Evolutionary conservation across 2,113 vertebrate species (phyloP).

Genomic region (Zingel zingel): DNA sequence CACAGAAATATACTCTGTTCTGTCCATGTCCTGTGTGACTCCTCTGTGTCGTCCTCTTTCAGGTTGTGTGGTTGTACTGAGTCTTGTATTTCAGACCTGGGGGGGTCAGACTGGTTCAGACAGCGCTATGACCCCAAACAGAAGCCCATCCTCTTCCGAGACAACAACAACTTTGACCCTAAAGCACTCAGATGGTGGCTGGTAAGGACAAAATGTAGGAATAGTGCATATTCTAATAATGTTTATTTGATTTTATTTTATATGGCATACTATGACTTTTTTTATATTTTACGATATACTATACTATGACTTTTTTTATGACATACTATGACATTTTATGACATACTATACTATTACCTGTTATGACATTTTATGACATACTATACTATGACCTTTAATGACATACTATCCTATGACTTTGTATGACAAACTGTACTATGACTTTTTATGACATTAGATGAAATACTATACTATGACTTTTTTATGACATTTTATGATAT

Average conservation of each 20-base stretch:
- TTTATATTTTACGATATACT: no score
- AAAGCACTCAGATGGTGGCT: slow-evolving; percentile 85
- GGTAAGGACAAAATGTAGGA: slow-evolving; percentile 80
- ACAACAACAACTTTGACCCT: slow-evolving; percentile 62
- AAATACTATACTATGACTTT: no score
- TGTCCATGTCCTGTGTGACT: slow-evolving; percentile 8
- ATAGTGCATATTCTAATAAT: background rate
- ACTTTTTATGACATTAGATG: background rate
- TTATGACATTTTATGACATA: background rate
- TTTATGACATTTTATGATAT: no score
- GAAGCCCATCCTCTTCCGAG: slow-evolving; percentile 78
- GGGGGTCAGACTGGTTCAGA: slow-evolving; percentile 79
- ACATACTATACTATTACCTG: no score
- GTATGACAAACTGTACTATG: background rate
- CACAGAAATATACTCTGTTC: no score
- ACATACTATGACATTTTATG: no score
- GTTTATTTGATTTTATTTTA: background rate
- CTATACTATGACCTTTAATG: no score
- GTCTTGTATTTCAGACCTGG: slow-evolving; percentile 55
- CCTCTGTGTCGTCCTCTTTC: background rate
- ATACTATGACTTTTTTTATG: background rate
- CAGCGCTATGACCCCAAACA: slow-evolving; percentile 70
- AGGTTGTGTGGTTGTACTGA: slow-evolving; percentile 66
- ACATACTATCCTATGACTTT: no score
- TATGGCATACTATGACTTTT: background rate